phyloP scores from a whole-genome alignment of 2,888 invertebrate genomes.

The Orthosia incerta region DNA sequence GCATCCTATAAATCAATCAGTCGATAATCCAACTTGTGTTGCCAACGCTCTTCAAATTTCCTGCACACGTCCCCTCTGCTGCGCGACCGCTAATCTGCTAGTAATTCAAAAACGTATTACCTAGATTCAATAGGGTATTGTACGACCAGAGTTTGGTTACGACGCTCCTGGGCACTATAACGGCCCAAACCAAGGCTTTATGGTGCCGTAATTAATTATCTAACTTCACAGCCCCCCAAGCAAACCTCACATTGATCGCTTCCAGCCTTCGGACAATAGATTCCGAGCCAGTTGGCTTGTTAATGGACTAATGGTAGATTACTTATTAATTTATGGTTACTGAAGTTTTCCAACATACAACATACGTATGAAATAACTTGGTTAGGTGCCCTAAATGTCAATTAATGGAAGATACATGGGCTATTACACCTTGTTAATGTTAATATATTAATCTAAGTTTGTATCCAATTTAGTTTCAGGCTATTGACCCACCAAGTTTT shows the following conservation, averaged over 20 bases:
- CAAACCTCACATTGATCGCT: conserved; percentile 75
- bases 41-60: conserved; percentile 63
- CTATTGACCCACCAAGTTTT: neutral
- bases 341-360: conserved; percentile 51
- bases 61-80: conserved; percentile 51
- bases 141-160: conserved; percentile 72
- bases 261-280: conserved; percentile 72
- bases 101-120: conserved; percentile 81
- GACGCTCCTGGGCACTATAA: conserved; percentile 83
- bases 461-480: conserved; percentile 5
- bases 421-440: conserved; percentile 36
- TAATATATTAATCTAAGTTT: conserved; percentile 14
- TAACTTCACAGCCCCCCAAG: conserved; percentile 77
- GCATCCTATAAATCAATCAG: conserved; percentile 53
- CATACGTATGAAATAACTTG: conserved; percentile 32
- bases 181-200: conserved; percentile 77
- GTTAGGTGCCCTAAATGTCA: conserved; percentile 41
- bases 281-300: conserved; percentile 54
- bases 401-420: conserved; percentile 45
- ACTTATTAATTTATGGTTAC: conserved; percentile 60
- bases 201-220: conserved; percentile 84
- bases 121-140: conserved; percentile 79
- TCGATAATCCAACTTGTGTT: conserved; percentile 60
- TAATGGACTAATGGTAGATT: conserved; percentile 65
- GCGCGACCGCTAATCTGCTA: conserved; percentile 67